Evolutionary conservation across 2,797 vertebrate species (phyloP).

Genomic region (Bufotes viridis): DNA sequence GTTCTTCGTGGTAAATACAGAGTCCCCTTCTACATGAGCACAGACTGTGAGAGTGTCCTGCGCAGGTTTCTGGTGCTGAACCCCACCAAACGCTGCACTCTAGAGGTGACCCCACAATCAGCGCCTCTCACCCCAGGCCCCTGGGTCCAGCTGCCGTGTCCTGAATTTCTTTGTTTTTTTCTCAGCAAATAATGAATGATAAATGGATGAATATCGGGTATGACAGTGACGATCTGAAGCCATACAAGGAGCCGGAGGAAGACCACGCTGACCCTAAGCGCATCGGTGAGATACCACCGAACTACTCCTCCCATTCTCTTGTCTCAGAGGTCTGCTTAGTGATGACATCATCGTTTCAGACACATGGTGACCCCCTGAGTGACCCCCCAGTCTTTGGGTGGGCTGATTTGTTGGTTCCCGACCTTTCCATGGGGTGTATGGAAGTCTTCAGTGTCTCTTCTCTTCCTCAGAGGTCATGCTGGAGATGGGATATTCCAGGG

Average conservation of each 20-base stretch:
- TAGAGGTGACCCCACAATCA: constrained; percentile 76
- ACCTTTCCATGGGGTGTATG: neutral
- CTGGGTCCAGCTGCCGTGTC: neutral
- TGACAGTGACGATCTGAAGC: constrained; percentile 87
- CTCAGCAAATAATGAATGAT: constrained; percentile 98
- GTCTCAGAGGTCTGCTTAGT: too few species aligned
- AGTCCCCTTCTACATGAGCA: constrained; percentile 95
- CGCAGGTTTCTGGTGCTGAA: constrained; percentile 88
- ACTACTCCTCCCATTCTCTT: neutral
- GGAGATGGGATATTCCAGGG: constrained; percentile 90
- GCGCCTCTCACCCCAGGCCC: neutral
- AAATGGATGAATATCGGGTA: constrained; percentile 94
- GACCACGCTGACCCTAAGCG: constrained; percentile 87
- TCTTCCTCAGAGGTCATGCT: constrained; percentile 87
- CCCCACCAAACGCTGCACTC: constrained; percentile 89
- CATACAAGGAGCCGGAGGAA: constrained; percentile 87
- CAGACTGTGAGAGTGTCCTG: constrained; percentile 93
- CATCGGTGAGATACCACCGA: constrained; percentile 78
- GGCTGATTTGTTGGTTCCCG: neutral
- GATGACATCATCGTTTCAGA: neutral
- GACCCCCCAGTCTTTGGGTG: neutral
- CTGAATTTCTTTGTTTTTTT: neutral
- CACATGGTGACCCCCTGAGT: neutral
- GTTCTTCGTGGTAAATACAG: constrained; percentile 93
- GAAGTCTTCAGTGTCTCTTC: neutral